Conservation (phyloP, 2,888 invertebrate species). For the Napeogenes inachia region DNA sequence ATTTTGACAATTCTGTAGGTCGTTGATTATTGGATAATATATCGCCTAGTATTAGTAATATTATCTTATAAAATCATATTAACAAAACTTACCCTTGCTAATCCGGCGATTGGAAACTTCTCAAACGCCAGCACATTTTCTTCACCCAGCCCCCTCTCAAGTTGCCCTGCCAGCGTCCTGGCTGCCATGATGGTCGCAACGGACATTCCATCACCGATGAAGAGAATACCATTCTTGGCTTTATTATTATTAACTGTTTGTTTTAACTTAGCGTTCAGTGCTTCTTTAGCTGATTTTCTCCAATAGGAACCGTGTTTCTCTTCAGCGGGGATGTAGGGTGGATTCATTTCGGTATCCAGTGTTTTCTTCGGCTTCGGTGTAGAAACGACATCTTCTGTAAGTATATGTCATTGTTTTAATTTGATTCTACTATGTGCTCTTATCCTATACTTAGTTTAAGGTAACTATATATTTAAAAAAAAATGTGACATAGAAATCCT, state of each 20-base stretch:
- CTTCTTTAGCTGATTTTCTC: conserved; percentile 52
- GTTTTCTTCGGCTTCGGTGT: conserved; percentile 57
- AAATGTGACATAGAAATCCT: too few relatives aligned
- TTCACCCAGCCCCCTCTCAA: conserved; percentile 77
- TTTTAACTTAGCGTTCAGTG: conserved; percentile 50
- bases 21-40: too few relatives aligned
- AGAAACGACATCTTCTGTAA: conserved; percentile 48
- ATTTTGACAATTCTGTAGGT: too few relatives aligned
- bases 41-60: too few relatives aligned
- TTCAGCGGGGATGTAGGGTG: conserved; percentile 56
- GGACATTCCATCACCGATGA: conserved; percentile 89
- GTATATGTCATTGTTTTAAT: conserved; percentile 2
- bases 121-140: conserved; percentile 82
- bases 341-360: conserved; percentile 60
- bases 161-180: conserved; percentile 81
- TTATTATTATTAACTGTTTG: conserved; percentile 51
- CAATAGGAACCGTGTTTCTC: conserved; percentile 65
- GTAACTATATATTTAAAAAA: too few relatives aligned
- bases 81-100: conserved; percentile 79
- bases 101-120: conserved; percentile 80
- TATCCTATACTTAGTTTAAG: too few relatives aligned
- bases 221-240: conserved; percentile 85
- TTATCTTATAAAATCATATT: not conserved
- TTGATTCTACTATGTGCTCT: too few relatives aligned
- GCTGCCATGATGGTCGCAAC: conserved; percentile 85